A percentile compares a stretch with the other conserved stretches of the same genome.
phyloP scores from a whole-genome alignment of 1,140 invertebrate genomes.

The Polypedilum pembai region DNA sequence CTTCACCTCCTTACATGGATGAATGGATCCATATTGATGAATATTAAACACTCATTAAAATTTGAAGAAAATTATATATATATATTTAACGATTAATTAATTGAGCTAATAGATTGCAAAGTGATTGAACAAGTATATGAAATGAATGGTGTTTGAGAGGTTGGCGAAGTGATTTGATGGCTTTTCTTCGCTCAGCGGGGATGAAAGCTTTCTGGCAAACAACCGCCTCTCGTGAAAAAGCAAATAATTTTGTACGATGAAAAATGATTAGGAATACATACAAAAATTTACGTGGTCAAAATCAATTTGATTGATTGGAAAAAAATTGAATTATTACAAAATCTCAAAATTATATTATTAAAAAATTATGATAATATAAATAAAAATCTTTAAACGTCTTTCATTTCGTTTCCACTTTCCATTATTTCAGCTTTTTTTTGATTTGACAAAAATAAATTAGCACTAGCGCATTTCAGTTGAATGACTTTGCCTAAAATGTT shows the following conservation, averaged over 20 bases:
- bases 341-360: conserved; percentile 20
- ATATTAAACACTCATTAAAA: conserved; percentile 8
- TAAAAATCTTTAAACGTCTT: not conserved
- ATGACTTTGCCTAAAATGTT: too few species aligned
- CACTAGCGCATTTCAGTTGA: too few species aligned
- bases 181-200: not conserved
- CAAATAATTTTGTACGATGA: conserved; percentile 18
- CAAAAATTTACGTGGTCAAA: conserved; percentile 1
- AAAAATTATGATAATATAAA: conserved; percentile 20
- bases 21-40: not conserved
- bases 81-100: not conserved
- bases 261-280: conserved; percentile 19
- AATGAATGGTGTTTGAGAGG: not conserved
- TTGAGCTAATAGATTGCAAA: conserved; percentile 15
- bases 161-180: not conserved
- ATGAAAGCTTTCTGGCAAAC: not conserved
- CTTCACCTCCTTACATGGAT: too few species aligned
- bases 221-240: not conserved
- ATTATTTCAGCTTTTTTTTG: not conserved
- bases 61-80: not conserved
- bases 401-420: not conserved
- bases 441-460: too few species aligned
- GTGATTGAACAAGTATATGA: not conserved
- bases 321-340: conserved; percentile 20
- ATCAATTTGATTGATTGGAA: conserved; percentile 18